Evolutionary conservation across 2,113 vertebrate species (phyloP).

Genomic region (Ctenomys sociabilis): DNA sequence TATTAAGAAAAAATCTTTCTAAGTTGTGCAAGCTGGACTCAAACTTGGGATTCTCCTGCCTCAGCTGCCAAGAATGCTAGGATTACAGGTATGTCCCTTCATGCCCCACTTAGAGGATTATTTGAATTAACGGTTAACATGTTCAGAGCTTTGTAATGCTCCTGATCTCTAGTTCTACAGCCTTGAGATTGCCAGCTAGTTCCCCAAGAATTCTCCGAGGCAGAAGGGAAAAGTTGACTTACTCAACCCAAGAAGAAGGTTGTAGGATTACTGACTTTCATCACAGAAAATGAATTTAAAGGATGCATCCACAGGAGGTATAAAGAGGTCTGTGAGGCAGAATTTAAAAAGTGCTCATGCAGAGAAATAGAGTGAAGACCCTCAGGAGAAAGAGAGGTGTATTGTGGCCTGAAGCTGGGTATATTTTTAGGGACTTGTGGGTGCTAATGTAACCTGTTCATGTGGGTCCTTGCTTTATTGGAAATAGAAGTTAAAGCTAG

Average conservation of each 20-base stretch:
- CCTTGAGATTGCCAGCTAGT: not conserved
- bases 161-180: not conserved
- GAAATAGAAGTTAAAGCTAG: not conserved
- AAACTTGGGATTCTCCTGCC: not conserved
- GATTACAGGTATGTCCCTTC: not conserved
- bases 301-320: not conserved
- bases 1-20: not conserved
- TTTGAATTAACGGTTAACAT: not conserved
- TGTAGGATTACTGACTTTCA: not conserved
- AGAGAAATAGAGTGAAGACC: not conserved
- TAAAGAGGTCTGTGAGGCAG: not conserved
- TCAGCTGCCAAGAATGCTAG: not conserved
- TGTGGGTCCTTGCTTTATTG: not conserved
- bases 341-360: not conserved
- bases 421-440: not conserved
- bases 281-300: not conserved
- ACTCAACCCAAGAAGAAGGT: not conserved
- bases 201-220: not conserved
- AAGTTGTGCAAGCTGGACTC: not conserved
- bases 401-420: not conserved
- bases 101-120: not conserved
- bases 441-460: not conserved
- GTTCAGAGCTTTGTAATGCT: not conserved
- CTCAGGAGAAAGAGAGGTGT: not conserved
- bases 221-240: not conserved